Evolutionary conservation across 2,113 vertebrate species (phyloP), one percentile per base, ranked within the genome.

Genomic region (Willisornis vidua): DNA sequence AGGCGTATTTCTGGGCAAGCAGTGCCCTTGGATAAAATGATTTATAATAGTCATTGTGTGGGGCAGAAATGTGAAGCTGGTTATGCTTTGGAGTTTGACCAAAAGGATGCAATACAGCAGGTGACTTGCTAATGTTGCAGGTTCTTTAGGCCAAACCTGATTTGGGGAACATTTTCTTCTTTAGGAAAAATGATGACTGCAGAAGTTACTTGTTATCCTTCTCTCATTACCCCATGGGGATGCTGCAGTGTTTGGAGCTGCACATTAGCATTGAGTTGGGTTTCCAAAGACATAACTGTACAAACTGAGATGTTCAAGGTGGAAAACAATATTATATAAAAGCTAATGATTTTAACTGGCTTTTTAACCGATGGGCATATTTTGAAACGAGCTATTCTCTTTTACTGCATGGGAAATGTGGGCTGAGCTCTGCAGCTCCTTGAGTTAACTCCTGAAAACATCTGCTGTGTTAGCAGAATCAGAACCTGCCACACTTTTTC

Each of bases 311-410:
- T 92, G 92, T 85, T 88, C 49, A 95, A 74, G 71, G 85, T 95
- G 43, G 67, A 94, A 97, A 96, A 90, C 85, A 81, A 57, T 77
- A 45, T 89, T 68, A 72, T 76, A 80, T 45, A 89, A 73, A 73
- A 92, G 61, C 37, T 86, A 91, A 77, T 93, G 70, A 55, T 83
- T 88, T 45, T 85, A 79, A 59, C 9, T 72, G 39, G 4, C 39
- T 61, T 92, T 91, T 93, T 91, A 92, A 91, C 68, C 58, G 57
- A 58, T 85, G 41, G 28, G 22, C 39, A 14, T 54, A 43, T 93
- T 95, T 94, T 96, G 61, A 93, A 83, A 88, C 28, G 39, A 94
- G 55, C 39, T 68, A 10, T 87, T 87, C 28, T 77, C 39, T 92
- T 87, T 90, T 63, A 49, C 22, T 12, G 5, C 33, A 29, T 25